Percentiles rank a stretch among this genome's conserved stretches.
These are phyloP conservation scores for Maconellicoccus hirsutus DNA, from an alignment of 1,140 invertebrate genomes.

Conservation along the genomic window DNA sequence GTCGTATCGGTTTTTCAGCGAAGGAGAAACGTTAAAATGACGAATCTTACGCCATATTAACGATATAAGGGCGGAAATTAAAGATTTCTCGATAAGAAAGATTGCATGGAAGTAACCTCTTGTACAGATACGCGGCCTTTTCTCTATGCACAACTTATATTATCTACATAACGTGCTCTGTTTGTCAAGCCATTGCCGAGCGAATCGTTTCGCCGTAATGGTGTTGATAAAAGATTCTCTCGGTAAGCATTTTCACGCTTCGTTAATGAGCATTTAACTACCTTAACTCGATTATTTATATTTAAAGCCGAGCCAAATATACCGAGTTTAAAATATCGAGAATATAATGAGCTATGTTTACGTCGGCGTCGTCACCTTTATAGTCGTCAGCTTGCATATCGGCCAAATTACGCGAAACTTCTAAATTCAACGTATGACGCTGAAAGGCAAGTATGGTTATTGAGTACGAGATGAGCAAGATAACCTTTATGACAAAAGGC, in stretches of 20 bases:
- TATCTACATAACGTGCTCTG: conserved; percentile 2
- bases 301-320: neutral
- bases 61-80: conserved; percentile 7
- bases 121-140: neutral
- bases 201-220: neutral
- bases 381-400: neutral
- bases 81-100: neutral
- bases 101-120: conserved; percentile 8
- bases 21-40: conserved; percentile 7
- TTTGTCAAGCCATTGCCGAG: conserved; percentile 7
- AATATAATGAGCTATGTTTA: neutral
- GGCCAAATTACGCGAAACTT: neutral
- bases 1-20: neutral
- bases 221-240: neutral
- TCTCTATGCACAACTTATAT: conserved; percentile 4
- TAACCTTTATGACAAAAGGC: too few species aligned
- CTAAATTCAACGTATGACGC: too few species aligned
- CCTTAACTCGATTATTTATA: conserved; percentile 9
- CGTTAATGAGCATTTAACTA: conserved; percentile 4
- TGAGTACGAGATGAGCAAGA: too few species aligned
- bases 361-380: neutral
- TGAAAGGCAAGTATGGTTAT: too few species aligned
- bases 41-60: conserved; percentile 8
- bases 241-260: neutral
- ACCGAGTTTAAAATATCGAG: neutral